A percentile compares a stretch with the other conserved stretches of the same genome.
These are phyloP conservation scores for Cerceris rybyensis DNA, from an alignment of 2,888 invertebrate genomes.

Conservation along the genomic window DNA sequence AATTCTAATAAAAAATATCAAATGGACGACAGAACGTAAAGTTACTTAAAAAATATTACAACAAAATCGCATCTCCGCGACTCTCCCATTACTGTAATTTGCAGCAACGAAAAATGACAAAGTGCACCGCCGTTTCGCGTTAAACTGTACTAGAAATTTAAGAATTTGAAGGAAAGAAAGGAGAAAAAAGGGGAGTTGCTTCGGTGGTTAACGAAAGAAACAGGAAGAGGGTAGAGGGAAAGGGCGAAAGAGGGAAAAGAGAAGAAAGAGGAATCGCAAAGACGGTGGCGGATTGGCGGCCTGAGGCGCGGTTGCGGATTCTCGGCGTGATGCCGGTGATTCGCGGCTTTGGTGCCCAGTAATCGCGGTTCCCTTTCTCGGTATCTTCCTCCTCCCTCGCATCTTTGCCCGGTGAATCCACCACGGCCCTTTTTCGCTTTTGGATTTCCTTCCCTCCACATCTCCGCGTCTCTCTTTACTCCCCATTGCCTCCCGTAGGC, in stretches of 20 bases:
- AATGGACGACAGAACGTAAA: no score
- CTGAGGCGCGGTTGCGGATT: conserved; percentile 81
- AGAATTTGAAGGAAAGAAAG: conserved; percentile 34
- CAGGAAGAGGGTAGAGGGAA: conserved; percentile 33
- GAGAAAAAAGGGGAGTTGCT: conserved; percentile 36
- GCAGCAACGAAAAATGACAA: conserved; percentile 65
- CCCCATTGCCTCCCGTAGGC: conserved; percentile 38
- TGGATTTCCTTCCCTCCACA: conserved; percentile 33
- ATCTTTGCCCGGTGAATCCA: conserved; percentile 43
- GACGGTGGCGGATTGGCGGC: conserved; percentile 81
- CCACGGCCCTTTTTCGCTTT: conserved; percentile 18
- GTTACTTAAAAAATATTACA: no score
- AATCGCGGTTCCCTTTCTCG: conserved; percentile 76
- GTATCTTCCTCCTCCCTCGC: conserved; percentile 76
- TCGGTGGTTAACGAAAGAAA: conserved; percentile 31
- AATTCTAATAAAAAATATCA: no score
- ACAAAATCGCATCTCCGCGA: conserved; percentile 35
- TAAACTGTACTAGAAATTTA: conserved; percentile 47
- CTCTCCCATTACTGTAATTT: conserved; percentile 77
- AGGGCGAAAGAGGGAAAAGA: conserved; percentile 39
- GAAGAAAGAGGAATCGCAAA: conserved; percentile 56
- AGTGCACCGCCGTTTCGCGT: conserved; percentile 63
- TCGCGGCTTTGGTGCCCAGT: conserved; percentile 81
- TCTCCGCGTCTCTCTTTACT: conserved; percentile 27
- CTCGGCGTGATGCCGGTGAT: conserved; percentile 81